Conservation (phyloP, 2,888 invertebrate species). For the Crepidodera aurea region DNA sequence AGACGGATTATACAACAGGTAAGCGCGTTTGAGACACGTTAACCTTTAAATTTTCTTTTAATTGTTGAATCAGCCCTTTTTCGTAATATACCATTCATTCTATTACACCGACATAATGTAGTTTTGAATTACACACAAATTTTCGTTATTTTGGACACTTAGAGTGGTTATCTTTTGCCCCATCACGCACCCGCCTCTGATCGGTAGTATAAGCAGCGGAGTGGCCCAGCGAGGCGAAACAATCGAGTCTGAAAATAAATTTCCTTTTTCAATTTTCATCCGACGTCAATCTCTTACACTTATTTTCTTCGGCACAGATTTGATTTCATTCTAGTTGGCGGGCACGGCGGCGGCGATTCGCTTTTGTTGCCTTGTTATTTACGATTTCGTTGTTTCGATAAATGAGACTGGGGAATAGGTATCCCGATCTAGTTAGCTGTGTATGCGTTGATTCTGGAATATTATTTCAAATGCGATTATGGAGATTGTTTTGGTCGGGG, state of each 20-base stretch:
- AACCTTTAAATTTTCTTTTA: too few species aligned
- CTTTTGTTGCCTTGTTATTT: conserved; percentile 58
- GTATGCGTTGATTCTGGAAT: conserved; percentile 36
- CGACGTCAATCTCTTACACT: conserved; percentile 62
- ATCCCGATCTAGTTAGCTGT: conserved; percentile 27
- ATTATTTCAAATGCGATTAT: conserved; percentile 35
- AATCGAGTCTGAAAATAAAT: conserved; percentile 64
- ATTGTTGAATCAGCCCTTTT: too few species aligned
- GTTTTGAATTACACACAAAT: too few species aligned
- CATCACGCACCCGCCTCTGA: conserved; percentile 39
- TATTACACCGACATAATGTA: too few species aligned
- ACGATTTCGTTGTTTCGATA: conserved; percentile 60
- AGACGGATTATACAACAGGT: too few species aligned
- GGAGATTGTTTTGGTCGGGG: background rate
- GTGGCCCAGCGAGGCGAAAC: conserved; percentile 58
- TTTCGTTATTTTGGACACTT: too few species aligned
- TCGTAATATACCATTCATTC: too few species aligned
- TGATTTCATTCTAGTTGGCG: conserved; percentile 58
- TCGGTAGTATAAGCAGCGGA: conserved; percentile 51
- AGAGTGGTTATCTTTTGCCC: too few species aligned
- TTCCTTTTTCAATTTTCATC: conserved; percentile 65
- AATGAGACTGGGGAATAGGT: conserved; percentile 57
- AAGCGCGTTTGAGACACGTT: too few species aligned
- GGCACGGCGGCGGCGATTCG: conserved; percentile 41
- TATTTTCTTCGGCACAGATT: conserved; percentile 63